Conservation (phyloP, 1,140 invertebrate genomes). For the Drosophila cardini region DNA sequence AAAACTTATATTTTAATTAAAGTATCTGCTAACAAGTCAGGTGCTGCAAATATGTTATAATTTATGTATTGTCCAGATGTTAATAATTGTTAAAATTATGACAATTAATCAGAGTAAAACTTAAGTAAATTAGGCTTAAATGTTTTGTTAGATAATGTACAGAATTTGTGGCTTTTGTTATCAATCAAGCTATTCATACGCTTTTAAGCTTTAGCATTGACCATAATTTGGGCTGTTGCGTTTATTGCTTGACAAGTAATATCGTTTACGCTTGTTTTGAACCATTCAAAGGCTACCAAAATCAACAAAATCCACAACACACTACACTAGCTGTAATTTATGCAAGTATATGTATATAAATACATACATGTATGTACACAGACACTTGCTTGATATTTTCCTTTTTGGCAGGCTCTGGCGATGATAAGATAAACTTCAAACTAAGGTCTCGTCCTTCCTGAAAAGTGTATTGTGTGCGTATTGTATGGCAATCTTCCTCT, state of each 20-base stretch:
- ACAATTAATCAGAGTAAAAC: too few relatives aligned
- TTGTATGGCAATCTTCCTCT: slow-evolving; percentile 29
- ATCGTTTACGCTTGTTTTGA: neutral
- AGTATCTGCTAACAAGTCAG: too few relatives aligned
- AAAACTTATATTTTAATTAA: too few relatives aligned
- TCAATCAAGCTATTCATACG: neutral
- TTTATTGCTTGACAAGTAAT: neutral
- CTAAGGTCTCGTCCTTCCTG: slow-evolving; percentile 34
- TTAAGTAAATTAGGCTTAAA: too few relatives aligned
- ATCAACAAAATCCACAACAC: slow-evolving; percentile 28
- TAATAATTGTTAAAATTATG: too few relatives aligned
- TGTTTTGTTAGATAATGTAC: too few relatives aligned
- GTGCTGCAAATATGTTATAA: too few relatives aligned
- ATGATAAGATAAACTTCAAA: slow-evolving; percentile 74
- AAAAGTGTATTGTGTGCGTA: slow-evolving; percentile 48
- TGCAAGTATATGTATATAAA: slow-evolving; percentile 25
- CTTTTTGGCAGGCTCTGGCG: slow-evolving; percentile 39
- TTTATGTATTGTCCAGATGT: too few relatives aligned
- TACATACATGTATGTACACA: slow-evolving; percentile 11
- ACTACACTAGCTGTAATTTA: slow-evolving; percentile 41
- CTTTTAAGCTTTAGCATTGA: slow-evolving; percentile 15
- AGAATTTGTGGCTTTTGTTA: neutral
- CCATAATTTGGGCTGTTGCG: too few relatives aligned
- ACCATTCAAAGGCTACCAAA: slow-evolving; percentile 46
- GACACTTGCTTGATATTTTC: slow-evolving; percentile 22